Percentiles rank a stretch among this genome's conserved stretches.
phyloP scores from a whole-genome alignment of 2,888 invertebrate species.

The Podabrus alpinus region DNA sequence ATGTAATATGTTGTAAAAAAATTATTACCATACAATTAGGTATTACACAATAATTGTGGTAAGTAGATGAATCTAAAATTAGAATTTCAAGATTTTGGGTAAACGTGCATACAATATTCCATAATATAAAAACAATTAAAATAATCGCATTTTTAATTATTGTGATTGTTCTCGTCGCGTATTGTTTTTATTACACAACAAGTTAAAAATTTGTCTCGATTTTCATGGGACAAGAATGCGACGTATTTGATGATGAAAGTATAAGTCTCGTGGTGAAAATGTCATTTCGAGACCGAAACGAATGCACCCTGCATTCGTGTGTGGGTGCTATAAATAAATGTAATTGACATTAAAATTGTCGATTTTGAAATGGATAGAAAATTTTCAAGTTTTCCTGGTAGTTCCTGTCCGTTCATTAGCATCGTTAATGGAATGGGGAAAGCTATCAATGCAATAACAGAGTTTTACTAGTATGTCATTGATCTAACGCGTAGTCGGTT shows the following conservation, averaged over 20 bases:
- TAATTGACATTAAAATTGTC: slow-evolving; percentile 13
- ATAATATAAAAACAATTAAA: not conserved
- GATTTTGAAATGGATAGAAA: slow-evolving; percentile 8
- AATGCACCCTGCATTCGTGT: not conserved
- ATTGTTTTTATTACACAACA: not conserved
- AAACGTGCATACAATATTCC: not conserved
- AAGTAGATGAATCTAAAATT: not conserved
- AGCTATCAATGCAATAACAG: slow-evolving; percentile 21
- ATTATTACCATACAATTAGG: not conserved
- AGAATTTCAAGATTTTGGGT: not conserved
- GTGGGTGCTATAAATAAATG: not conserved
- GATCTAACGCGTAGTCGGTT: slow-evolving; percentile 15
- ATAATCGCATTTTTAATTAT: not conserved
- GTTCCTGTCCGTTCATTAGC: slow-evolving; percentile 16
- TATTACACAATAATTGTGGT: not conserved
- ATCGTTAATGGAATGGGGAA: slow-evolving; percentile 20
- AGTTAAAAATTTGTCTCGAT: not conserved
- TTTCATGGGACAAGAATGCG: not conserved
- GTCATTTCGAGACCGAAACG: not conserved
- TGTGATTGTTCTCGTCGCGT: not conserved
- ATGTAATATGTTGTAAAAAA: not conserved
- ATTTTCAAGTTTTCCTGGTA: slow-evolving; percentile 9
- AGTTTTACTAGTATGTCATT: slow-evolving; percentile 9
- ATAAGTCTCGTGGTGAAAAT: not conserved
- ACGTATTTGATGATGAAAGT: not conserved